Conservation (phyloP, 2,888 invertebrate genomes). For the Aspidiotus destructor region DNA sequence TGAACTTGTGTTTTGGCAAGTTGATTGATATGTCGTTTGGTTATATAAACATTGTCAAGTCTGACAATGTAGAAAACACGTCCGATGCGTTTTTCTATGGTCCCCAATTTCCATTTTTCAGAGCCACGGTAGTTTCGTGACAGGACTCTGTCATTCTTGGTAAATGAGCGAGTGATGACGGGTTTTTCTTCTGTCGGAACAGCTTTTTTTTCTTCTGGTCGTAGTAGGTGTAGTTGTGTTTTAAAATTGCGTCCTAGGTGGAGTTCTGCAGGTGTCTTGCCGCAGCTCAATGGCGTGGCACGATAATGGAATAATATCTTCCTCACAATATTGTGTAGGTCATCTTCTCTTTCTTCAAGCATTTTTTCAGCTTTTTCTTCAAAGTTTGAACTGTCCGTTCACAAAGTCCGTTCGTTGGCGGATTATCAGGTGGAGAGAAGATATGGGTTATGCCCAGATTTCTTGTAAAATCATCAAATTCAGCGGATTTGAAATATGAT, state of each 20-base stretch:
- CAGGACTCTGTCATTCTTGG: conserved; percentile 30
- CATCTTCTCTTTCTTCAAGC: conserved; percentile 17
- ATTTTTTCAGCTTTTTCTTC: conserved; percentile 28
- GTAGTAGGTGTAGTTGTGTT: neutral
- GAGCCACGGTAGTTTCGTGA: conserved; percentile 27
- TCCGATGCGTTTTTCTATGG: conserved; percentile 33
- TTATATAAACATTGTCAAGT: conserved; percentile 34
- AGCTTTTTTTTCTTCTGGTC: too few species aligned
- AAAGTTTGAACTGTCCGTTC: conserved; percentile 34
- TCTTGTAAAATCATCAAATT: too few species aligned
- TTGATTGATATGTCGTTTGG: conserved; percentile 36
- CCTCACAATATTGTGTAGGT: conserved; percentile 27
- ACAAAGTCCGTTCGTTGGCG: conserved; percentile 35
- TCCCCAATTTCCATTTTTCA: conserved; percentile 34
- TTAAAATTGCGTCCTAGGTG: conserved; percentile 33
- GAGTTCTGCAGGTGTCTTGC: conserved; percentile 32
- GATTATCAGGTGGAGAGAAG: conserved; percentile 34
- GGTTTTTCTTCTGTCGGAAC: too few species aligned
- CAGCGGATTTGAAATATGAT: conserved; percentile 37
- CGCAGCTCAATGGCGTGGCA: conserved; percentile 34
- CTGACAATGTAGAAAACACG: conserved; percentile 34
- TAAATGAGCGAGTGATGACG: too few species aligned
- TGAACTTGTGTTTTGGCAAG: conserved; percentile 1
- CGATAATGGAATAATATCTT: conserved; percentile 34
- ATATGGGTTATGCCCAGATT: too few species aligned